Conservation (phyloP, 2,888 invertebrate genomes). For the Tenthredo notha region DNA sequence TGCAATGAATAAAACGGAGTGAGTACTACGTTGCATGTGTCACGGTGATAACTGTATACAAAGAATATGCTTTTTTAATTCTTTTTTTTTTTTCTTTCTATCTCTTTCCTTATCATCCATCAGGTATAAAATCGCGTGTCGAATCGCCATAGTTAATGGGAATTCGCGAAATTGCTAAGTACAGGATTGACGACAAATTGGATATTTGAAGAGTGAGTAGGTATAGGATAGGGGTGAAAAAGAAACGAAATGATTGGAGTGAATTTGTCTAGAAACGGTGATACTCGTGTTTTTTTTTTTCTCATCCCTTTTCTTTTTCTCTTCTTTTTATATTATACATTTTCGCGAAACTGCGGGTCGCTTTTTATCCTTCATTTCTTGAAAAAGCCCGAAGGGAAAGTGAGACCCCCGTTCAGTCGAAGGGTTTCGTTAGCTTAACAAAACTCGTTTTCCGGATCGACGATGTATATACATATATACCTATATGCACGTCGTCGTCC, state of each 20-base stretch:
- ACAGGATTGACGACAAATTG: neutral
- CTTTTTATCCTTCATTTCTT: conserved; percentile 2
- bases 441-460: conserved; percentile 12
- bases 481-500: neutral
- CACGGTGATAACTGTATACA: conserved; percentile 6
- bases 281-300: neutral
- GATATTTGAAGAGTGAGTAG: neutral
- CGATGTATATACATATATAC: neutral
- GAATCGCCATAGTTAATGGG: neutral
- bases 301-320: neutral
- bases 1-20: neutral
- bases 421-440: conserved; percentile 32
- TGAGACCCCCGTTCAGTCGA: neutral
- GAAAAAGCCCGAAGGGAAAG: conserved; percentile 10
- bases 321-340: neutral
- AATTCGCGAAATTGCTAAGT: neutral
- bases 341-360: neutral
- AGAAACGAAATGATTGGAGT: neutral
- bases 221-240: neutral
- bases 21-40: neutral
- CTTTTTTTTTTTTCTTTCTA: neutral
- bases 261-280: neutral
- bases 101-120: neutral
- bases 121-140: neutral
- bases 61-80: neutral